Evolutionary conservation across 2,888 invertebrate genomes (phyloP), one percentile per base, ranked within the genome.

Genomic region (Cyrtodaria siliqua): DNA sequence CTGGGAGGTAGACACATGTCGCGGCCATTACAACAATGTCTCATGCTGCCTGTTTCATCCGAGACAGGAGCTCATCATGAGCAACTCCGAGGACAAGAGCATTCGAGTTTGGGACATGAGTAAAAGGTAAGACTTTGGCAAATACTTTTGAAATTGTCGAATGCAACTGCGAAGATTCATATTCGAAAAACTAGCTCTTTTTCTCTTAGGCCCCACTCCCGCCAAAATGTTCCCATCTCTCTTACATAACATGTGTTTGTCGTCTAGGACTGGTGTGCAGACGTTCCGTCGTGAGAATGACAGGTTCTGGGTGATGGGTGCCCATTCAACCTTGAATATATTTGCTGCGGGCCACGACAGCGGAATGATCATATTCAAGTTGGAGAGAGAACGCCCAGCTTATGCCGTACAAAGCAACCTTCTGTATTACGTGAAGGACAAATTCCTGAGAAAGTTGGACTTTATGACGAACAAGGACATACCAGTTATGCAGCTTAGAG

Each of bases 1-100:
- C 0, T 99, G 99, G 99, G 99, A 99, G 92, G 97, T 99, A 50
- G 99, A 99, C 93, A 98, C 99, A 0, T 99, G 99, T 89, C 96
- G 99, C n/a, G 99, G 99, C 0, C 99, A 99, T 93, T 99, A 99
- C 94, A 98, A 99, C 94, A 99, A 99, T 93, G 99, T 99, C 1
- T 99, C 99, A 0, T 99, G 99, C 91, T 98, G 97, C 0, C 93
- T 98, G 52, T 99, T 99, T 94, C 99, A 99, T 94, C 99, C 99
- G 0, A 95, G 98, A 20, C 98, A 99, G 93, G 99, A 99, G 91
- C 94, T 99, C 33, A 97, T 99, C 77, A 94, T 99, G 52, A 98
- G 98, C 38, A 99, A 99, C 94, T 97, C 99, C 20, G 99, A 99
- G 93, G 99, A 99, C 94, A 98, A 97, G 93, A 97, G 97, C 91